A percentile compares a stretch with the other conserved stretches of the same genome.
These are phyloP conservation scores for human (Homo sapiens) DNA, from an alignment of 2,113 vertebrate species.

Conservation along the genomic window DNA sequence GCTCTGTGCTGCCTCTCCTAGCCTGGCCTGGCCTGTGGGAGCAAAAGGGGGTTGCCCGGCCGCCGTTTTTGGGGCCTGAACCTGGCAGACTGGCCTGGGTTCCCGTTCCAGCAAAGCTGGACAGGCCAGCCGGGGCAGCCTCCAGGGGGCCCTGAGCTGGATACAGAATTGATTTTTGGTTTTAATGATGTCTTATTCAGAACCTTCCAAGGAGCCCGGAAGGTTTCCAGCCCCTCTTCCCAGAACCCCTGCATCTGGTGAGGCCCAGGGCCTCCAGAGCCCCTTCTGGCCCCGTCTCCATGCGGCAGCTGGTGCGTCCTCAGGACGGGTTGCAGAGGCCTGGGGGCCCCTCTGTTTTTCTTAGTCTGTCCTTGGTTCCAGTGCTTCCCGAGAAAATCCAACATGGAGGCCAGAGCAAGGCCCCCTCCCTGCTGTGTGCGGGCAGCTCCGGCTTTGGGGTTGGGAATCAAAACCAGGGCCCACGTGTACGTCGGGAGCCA, in stretches of 20 bases:
- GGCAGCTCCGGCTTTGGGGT: background rate
- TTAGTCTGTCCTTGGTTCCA: background rate
- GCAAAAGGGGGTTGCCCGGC: background rate
- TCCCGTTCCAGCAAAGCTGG: background rate
- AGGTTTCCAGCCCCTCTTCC: background rate
- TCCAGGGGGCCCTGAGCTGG: background rate
- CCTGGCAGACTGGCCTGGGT: background rate
- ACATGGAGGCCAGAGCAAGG: background rate
- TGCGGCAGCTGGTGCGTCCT: background rate
- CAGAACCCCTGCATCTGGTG: background rate
- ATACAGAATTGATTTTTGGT: background rate
- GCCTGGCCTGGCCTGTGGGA: background rate
- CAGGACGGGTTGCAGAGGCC: background rate
- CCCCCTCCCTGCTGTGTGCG: background rate
- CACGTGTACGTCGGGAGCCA: background rate
- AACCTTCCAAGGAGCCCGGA: background rate
- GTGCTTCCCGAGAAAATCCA: background rate
- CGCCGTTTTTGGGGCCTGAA: too few species aligned
- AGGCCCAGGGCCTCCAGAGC: background rate
- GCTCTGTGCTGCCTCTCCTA: too few species aligned
- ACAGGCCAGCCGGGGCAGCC: background rate
- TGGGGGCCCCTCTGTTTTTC: background rate
- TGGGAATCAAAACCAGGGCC: background rate
- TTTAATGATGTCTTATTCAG: background rate
- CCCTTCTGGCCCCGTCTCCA: background rate